A percentile compares a stretch with the other conserved stretches of the same genome.
These are phyloP conservation scores for Pegoplata infirma DNA, from an alignment of 2,888 invertebrate species.

Conservation along the genomic window DNA sequence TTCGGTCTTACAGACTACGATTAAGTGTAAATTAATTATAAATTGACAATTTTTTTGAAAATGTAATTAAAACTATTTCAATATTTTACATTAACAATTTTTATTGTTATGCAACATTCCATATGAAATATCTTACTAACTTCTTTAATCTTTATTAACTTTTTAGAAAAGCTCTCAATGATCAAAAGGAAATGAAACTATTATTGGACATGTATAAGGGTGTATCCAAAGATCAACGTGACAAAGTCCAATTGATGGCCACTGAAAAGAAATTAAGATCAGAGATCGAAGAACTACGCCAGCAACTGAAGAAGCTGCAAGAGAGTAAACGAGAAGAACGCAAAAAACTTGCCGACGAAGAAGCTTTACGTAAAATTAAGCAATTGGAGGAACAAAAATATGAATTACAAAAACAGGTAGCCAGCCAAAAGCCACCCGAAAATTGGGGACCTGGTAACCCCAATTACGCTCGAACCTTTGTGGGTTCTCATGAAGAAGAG, in stretches of 20 bases:
- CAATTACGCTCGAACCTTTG: constrained; percentile 83
- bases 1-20: too few relatives aligned
- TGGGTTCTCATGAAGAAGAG: constrained; percentile 93
- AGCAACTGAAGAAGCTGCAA: constrained; percentile 91
- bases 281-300: constrained; percentile 92
- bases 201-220: constrained; percentile 98
- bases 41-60: too few relatives aligned
- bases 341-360: constrained; percentile 95
- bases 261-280: constrained; percentile 93
- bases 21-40: too few relatives aligned
- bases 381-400: constrained; percentile 96
- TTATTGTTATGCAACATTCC: too few relatives aligned
- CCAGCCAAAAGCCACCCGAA: constrained; percentile 86
- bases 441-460: constrained; percentile 69
- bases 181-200: constrained; percentile 96
- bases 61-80: too few relatives aligned
- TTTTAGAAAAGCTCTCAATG: constrained; percentile 91
- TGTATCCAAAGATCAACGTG: constrained; percentile 96
- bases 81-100: too few relatives aligned
- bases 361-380: constrained; percentile 95
- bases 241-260: constrained; percentile 97
- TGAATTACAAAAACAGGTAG: constrained; percentile 93
- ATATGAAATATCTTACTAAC: too few relatives aligned
- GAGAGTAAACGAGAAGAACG: constrained; percentile 94
- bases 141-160: constrained; percentile 7